phyloP scores from a whole-genome alignment of 2,113 vertebrate genomes.

The Saguinus midas region DNA sequence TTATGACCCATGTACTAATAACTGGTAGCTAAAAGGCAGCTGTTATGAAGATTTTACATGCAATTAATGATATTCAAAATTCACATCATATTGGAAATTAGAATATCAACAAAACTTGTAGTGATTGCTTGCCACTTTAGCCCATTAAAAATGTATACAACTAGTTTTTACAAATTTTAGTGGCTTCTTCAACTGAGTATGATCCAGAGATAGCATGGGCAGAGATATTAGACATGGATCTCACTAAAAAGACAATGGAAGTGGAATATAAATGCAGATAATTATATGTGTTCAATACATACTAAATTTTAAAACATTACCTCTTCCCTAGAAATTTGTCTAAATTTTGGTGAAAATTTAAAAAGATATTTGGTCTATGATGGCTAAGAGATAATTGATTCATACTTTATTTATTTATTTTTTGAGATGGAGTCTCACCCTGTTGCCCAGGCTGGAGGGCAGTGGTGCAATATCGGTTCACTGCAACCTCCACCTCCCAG shows the following conservation, averaged over 20 bases:
- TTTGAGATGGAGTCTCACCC: too few species aligned
- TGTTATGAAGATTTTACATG: conserved; percentile 42
- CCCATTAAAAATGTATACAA: conserved; percentile 11
- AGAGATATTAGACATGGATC: not conserved
- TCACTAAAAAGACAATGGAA: conserved; percentile 28
- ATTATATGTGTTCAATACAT: not conserved
- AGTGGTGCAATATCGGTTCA: too few species aligned
- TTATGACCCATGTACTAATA: conserved; percentile 58
- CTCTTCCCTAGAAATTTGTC: conserved; percentile 5
- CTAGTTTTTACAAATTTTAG: conserved; percentile 25
- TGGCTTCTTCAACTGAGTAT: conserved; percentile 26
- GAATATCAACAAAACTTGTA: conserved; percentile 58
- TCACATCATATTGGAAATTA: conserved; percentile 58
- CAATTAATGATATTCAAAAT: conserved; percentile 68
- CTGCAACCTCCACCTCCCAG: too few species aligned
- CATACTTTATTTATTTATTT: not conserved
- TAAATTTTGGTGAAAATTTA: conserved; percentile 38
- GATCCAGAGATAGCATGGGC: not conserved
- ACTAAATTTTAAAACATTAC: not conserved
- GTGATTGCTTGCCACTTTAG: conserved; percentile 29
- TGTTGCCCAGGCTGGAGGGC: too few species aligned
- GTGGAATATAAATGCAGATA: not conserved
- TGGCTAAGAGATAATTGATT: not conserved
- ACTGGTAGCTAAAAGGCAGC: conserved; percentile 60
- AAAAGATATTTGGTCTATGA: not conserved